Conservation (phyloP, 2,888 invertebrate species). For the Rhagium mordax region DNA sequence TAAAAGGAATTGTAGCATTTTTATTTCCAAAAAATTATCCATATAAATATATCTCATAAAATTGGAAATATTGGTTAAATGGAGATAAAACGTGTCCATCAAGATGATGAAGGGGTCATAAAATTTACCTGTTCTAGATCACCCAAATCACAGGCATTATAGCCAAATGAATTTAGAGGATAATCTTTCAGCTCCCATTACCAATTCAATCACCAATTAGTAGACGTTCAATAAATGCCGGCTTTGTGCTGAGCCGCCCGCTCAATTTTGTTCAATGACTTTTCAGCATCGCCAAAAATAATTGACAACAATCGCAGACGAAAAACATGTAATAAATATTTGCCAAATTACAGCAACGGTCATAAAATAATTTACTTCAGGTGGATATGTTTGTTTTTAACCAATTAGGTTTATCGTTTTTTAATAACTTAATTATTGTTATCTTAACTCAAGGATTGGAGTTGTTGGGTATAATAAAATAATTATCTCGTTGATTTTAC, state of each 20-base stretch:
- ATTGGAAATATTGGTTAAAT: background rate
- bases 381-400: background rate
- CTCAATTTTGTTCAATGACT: conserved; percentile 53
- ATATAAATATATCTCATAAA: too few species aligned
- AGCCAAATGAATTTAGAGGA: background rate
- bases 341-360: background rate
- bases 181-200: conserved; percentile 6
- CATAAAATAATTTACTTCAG: background rate
- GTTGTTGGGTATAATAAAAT: background rate
- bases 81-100: background rate
- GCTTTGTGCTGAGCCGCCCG: conserved; percentile 48
- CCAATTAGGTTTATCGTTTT: conserved; percentile 1
- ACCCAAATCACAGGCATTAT: too few species aligned
- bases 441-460: conserved; percentile 13
- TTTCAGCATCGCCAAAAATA: conserved; percentile 33
- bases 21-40: too few species aligned
- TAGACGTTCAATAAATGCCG: conserved; percentile 43
- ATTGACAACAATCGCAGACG: conserved; percentile 35
- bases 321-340: background rate
- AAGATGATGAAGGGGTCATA: background rate
- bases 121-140: background rate
- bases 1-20: too few species aligned
- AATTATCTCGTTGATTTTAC: background rate
- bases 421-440: conserved; percentile 11
- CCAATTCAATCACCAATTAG: conserved; percentile 46